Conservation (phyloP, 92 coral and sea anemone species). For the Hydrozoanthus gracilis region DNA sequence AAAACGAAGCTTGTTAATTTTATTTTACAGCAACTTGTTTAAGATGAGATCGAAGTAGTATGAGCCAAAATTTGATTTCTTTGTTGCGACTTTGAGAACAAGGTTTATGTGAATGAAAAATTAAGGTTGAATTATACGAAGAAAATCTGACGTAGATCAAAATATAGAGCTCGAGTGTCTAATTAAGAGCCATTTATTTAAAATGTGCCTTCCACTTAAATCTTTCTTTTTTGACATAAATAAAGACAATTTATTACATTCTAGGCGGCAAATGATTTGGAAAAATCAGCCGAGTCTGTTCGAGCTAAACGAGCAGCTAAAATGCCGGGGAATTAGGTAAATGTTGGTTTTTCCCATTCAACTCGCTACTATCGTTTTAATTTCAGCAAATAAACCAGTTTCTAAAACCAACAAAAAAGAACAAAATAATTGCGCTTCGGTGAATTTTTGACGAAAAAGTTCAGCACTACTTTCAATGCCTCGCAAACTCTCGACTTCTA, state of each 20-base stretch:
- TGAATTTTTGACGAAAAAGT: conserved; percentile 2
- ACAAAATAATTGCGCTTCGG: conserved; percentile 2
- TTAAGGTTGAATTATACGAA: neutral
- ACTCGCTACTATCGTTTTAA: conserved; percentile 15
- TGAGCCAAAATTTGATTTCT: neutral
- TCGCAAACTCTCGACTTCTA: neutral
- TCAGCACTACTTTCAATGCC: neutral
- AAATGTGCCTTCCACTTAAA: neutral
- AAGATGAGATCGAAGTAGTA: neutral
- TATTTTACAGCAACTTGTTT: conserved; percentile 13
- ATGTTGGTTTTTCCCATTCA: conserved; percentile 4
- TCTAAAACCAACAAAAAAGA: neutral
- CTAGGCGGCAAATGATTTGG: neutral
- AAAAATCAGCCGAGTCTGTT: neutral
- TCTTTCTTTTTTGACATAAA: neutral
- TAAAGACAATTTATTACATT: conserved; percentile 10
- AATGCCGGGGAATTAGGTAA: conserved; percentile 14
- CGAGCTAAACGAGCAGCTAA: neutral
- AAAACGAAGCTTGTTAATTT: neutral
- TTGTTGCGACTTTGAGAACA: neutral
- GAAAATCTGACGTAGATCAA: neutral
- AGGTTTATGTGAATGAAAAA: neutral
- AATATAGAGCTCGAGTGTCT: neutral
- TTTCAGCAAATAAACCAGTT: conserved; percentile 21
- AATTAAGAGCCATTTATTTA: conserved; percentile 27